Percentiles rank a stretch among this genome's conserved stretches.
These are phyloP conservation scores for Arge pagana DNA, from an alignment of 2,888 invertebrate species.

Conservation along the genomic window DNA sequence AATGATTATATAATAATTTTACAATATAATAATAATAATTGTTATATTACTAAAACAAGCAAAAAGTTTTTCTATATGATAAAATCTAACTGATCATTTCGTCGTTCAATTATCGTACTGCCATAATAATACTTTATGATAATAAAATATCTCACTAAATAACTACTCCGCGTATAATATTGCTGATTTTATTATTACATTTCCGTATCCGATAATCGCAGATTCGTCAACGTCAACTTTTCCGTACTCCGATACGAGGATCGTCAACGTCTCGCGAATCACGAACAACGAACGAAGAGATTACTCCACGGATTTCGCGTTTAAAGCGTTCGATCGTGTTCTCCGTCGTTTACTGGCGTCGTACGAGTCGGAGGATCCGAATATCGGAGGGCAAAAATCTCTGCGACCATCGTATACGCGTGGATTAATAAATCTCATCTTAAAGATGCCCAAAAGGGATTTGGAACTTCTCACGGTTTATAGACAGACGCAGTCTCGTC, in stretches of 20 bases:
- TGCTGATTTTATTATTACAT: slow-evolving; percentile 35
- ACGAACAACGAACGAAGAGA: too few relatives aligned
- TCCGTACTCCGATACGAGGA: too few relatives aligned
- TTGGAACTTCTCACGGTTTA: slow-evolving; percentile 10
- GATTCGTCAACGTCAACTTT: too few relatives aligned
- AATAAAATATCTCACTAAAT: slow-evolving; percentile 43
- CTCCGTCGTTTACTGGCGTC: too few relatives aligned
- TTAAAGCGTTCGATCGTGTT: too few relatives aligned
- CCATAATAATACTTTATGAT: slow-evolving; percentile 36
- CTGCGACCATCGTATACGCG: too few relatives aligned
- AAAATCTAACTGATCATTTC: slow-evolving; percentile 36
- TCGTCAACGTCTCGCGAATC: too few relatives aligned
- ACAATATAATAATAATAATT: slow-evolving; percentile 36
- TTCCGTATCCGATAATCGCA: slow-evolving; percentile 28
- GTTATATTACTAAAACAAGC: slow-evolving; percentile 37
- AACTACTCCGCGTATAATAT: slow-evolving; percentile 39
- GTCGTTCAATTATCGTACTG: slow-evolving; percentile 38
- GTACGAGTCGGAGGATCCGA: too few relatives aligned
- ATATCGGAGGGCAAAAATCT: too few relatives aligned
- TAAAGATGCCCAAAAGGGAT: slow-evolving; percentile 15
- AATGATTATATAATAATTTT: slow-evolving; percentile 39
- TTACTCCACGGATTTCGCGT: too few relatives aligned
- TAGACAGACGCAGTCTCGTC: slow-evolving; percentile 1
- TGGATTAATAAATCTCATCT: too few relatives aligned
- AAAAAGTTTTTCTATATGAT: slow-evolving; percentile 36